These are phyloP conservation scores for Doryteuthis pealeii DNA, from an alignment of 1,140 invertebrate genomes.

Conservation along the genomic window DNA sequence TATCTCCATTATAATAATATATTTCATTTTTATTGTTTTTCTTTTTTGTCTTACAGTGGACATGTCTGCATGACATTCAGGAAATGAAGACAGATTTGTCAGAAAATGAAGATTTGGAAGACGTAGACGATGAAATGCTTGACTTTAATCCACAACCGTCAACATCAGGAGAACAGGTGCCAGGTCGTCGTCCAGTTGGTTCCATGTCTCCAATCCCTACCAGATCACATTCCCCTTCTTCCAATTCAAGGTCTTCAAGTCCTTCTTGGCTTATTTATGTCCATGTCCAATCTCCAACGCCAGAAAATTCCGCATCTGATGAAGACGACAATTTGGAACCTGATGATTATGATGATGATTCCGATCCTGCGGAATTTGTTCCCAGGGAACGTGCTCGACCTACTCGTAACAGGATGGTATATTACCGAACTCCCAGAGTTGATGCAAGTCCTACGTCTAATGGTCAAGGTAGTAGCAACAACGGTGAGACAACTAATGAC, in stretches of 20 bases:
- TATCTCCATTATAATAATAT: no score
- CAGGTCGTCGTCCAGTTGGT: slow-evolving; percentile 4
- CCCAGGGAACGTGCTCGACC: neutral
- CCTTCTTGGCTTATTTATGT: neutral
- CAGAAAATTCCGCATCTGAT: slow-evolving; percentile 13
- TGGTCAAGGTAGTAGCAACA: neutral
- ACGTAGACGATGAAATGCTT: slow-evolving; percentile 8
- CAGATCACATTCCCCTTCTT: slow-evolving; percentile 13
- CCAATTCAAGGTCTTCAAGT: slow-evolving; percentile 4
- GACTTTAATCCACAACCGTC: neutral
- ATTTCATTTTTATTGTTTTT: no score
- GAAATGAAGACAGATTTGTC: slow-evolving; percentile 13
- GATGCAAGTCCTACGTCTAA: neutral
- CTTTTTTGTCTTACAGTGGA: slow-evolving; percentile 70
- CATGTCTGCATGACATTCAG: slow-evolving; percentile 90
- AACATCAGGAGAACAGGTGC: neutral
- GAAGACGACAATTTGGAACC: neutral
- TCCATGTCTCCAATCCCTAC: slow-evolving; percentile 5
- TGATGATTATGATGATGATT: slow-evolving; percentile 16
- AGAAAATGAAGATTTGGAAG: slow-evolving; percentile 1
- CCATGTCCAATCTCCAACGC: neutral
- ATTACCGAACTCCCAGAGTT: neutral
- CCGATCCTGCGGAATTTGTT: neutral
- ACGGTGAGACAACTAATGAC: neutral
- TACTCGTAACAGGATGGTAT: neutral